These are phyloP conservation scores for Drosophila greeni DNA, from an alignment of 2,888 invertebrate species.

Conservation along the genomic window DNA sequence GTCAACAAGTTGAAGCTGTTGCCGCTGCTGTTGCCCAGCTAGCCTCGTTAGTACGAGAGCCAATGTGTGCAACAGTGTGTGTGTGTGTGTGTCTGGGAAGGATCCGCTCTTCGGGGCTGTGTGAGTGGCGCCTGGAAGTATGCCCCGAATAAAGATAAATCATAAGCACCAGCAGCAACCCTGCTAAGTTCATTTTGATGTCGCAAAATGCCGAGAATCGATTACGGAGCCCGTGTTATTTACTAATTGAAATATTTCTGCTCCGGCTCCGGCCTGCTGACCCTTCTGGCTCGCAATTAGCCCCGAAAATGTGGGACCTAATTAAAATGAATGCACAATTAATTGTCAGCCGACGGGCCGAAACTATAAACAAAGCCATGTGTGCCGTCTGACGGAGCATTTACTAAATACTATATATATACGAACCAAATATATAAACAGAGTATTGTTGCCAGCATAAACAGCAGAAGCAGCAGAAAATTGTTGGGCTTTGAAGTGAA, in stretches of 20 bases:
- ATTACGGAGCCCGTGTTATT: constrained; percentile 13
- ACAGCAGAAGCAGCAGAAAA: constrained; percentile 24
- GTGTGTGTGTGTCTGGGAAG: constrained; percentile 5
- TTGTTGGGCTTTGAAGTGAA: constrained; percentile 52
- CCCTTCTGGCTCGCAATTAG: constrained; percentile 43
- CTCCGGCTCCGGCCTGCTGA: not conserved
- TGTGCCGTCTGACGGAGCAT: constrained; percentile 10
- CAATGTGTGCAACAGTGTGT: constrained; percentile 11
- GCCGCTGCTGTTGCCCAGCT: constrained; percentile 56
- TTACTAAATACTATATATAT: constrained; percentile 2
- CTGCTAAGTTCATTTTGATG: constrained; percentile 38
- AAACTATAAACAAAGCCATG: constrained; percentile 24
- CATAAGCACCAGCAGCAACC: constrained; percentile 59
- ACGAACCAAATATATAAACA: constrained; percentile 20
- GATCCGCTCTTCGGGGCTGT: not conserved
- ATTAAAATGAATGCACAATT: constrained; percentile 67
- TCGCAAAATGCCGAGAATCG: constrained; percentile 26
- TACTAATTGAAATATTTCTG: constrained; percentile 58
- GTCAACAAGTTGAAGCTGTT: constrained; percentile 72
- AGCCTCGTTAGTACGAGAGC: constrained; percentile 24
- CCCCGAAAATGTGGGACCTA: constrained; percentile 48
- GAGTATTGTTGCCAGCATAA: constrained; percentile 15
- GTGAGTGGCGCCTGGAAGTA: constrained; percentile 55
- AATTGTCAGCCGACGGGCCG: constrained; percentile 55
- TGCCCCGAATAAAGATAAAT: constrained; percentile 65